Base-by-base conservation (phyloP, 2,113 vertebrate genomes). In the Pogonocichla stellata region DNA sequence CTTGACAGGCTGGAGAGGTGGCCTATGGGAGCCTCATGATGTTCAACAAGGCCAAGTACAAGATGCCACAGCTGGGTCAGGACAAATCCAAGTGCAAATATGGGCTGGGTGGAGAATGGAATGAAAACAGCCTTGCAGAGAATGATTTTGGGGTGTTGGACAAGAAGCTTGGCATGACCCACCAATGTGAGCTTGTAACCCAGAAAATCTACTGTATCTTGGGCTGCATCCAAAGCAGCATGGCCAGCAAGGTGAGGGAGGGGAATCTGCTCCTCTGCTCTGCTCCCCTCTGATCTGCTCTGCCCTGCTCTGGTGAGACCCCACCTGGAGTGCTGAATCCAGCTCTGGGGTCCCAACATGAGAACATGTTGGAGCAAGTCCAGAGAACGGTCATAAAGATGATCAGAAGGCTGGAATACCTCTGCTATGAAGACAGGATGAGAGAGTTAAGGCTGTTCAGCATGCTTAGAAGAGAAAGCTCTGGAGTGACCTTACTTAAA, bases 71-170 rank as follows among this genome's bases (percentile, higher is more conserved):
- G 28, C 34, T 61, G 9, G 20, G 5, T 48, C 0, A 0, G 9
- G 56, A 22, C 12, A 77, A 24, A 38, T 25, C 43, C 57, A 40
- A 77, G 29, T 20, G 25, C 34, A 77, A 38, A 40, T 61, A 40
- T 22, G 33, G 23, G 17, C 17, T 40, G 17, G 22, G 38, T 28
- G 36, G 31, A 34, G 58, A 42, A 42, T 23, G 24, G 36, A 53
- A 33, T 53, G 75, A 64, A 31, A 14, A 24, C 11, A 54, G 15
- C 38, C 50, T 34, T 34, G 25, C 19, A 29, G 24, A 29, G 31
- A 54, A 43, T 4, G 33, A 28, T 42, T 64, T 65, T 0, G 1
- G 31, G 8, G 3, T 53, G 14, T 48, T 57, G 51, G 28, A 22
- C 28, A 22, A 28, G 28, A 48, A 48, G 28, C 18, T 67, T 57